Base-by-base conservation (phyloP, 2,797 vertebrate species). In the Chelon labrosus region DNA sequence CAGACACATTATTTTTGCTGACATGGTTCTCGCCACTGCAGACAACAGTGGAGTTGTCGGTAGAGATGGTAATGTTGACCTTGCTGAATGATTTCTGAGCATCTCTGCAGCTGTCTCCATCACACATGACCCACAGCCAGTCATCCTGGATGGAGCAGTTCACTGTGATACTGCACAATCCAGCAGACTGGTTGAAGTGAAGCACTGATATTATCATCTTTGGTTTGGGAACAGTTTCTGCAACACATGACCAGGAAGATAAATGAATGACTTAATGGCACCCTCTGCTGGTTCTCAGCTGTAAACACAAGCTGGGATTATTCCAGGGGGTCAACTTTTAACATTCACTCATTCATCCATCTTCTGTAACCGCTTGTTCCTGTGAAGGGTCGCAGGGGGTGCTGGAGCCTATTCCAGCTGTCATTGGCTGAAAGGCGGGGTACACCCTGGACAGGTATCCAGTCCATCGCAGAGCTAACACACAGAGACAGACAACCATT, bases 141-240 rank as follows among this genome's bases (percentile, higher is more conserved):
- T 38, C 31, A 0, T 25, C 22, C n/a, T 41, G 35, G 0, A 86
- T 25, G 13, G 91, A 85, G 54, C 92, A 93, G 79, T 90, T 93
- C 1, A 91, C 87, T 3, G 35, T n/a, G 55, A 87, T 3, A 19
- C 0, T 71, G 71, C 91, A 93, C 14, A 0, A 0, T 8, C 13
- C 73, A 2, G 12, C 25, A 1, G 84, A 85, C 0, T 6, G 10
- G 68, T 89, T 89, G 41, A 55, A 69, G 46, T 0, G 14, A 1
- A 13, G 1, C 2, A 11, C 11, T n/a, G 5, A 46, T 14, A 56
- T 50, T 20, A 0, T 7, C 1, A 92, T 44, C 0, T 75, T 22
- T 1, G 92, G 91, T 50, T 0, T 17, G 8, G 89, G 74, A 59
- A 93, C 73, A 4, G 5, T 0, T 0, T 80, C 92, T 93, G 77